These are phyloP conservation scores for Macrophya alboannulata DNA, from an alignment of 2,888 invertebrate species.

Conservation along the genomic window DNA sequence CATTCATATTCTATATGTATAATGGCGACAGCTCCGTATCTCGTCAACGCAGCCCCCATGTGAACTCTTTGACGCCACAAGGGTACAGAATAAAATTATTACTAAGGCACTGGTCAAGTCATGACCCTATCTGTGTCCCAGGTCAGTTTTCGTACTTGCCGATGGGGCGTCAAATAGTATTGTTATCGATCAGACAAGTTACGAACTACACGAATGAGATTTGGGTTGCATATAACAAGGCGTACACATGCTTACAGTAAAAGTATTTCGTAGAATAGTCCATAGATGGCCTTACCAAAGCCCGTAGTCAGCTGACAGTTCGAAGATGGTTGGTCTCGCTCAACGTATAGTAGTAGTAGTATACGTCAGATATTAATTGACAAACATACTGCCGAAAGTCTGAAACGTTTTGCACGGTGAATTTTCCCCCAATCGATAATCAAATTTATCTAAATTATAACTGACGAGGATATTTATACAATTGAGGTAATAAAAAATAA, in stretches of 20 bases:
- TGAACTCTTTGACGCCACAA: neutral
- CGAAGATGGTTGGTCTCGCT: neutral
- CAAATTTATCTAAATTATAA: neutral
- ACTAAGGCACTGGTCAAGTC: too few species aligned
- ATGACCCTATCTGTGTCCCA: too few species aligned
- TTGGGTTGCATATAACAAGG: too few species aligned
- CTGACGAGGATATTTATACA: slow-evolving; percentile 4
- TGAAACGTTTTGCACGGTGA: neutral
- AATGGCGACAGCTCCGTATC: neutral
- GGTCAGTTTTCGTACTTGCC: too few species aligned
- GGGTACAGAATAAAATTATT: too few species aligned
- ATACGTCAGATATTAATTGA: slow-evolving; percentile 3
- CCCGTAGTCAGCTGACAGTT: neutral
- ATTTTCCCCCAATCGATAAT: neutral
- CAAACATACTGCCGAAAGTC: neutral
- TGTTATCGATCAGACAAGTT: too few species aligned
- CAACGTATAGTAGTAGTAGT: too few species aligned
- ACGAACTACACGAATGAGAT: too few species aligned
- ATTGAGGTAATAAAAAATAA: neutral
- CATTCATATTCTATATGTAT: too few species aligned
- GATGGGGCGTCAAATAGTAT: too few species aligned
- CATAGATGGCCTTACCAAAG: neutral
- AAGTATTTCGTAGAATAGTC: neutral
- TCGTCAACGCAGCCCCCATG: neutral
- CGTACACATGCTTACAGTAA: too few species aligned